Evolutionary conservation across 53 echinoderm and acorn worm species (phyloP).

Genomic region (Stichopus horrens): DNA sequence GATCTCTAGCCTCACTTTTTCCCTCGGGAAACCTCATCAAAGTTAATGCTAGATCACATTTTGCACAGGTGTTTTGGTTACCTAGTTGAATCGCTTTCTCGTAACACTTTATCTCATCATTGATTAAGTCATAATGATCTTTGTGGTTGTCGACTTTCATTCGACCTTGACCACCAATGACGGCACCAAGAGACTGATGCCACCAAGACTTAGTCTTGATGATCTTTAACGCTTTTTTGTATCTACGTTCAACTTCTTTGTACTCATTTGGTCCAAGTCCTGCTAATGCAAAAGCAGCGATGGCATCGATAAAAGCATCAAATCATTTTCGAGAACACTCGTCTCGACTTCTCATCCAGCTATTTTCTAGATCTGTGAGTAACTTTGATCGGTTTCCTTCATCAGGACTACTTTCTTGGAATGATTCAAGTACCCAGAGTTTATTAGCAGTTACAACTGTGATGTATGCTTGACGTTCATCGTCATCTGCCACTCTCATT

Average conservation of each 20-base stretch:
- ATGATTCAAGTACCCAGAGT: conserved; percentile 6
- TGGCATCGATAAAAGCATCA: not conserved
- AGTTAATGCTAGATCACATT: conserved; percentile 3
- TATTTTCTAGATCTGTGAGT: not conserved
- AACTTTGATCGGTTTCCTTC: not conserved
- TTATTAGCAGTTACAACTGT: conserved; percentile 5
- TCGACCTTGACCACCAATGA: not conserved
- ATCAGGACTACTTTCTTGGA: not conserved
- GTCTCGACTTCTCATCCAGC: not conserved
- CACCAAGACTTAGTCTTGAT: not conserved
- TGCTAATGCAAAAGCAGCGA: conserved; percentile 6
- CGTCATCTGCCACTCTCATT: not conserved
- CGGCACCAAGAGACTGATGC: not conserved
- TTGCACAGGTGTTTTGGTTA: not conserved
- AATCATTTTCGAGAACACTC: not conserved
- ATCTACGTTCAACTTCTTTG: not conserved
- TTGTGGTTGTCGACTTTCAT: too few relatives aligned
- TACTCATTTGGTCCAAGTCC: conserved; percentile 11
- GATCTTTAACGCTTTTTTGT: not conserved
- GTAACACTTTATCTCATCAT: conserved; percentile 20
- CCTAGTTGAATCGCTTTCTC: conserved; percentile 5
- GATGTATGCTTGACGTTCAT: conserved; percentile 14
- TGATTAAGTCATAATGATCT: not conserved
- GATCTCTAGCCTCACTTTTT: not conserved
- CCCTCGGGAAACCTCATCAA: not conserved